Evolutionary conservation across 1,140 invertebrate species (phyloP).

Genomic region (Scaptomyza pallida): DNA sequence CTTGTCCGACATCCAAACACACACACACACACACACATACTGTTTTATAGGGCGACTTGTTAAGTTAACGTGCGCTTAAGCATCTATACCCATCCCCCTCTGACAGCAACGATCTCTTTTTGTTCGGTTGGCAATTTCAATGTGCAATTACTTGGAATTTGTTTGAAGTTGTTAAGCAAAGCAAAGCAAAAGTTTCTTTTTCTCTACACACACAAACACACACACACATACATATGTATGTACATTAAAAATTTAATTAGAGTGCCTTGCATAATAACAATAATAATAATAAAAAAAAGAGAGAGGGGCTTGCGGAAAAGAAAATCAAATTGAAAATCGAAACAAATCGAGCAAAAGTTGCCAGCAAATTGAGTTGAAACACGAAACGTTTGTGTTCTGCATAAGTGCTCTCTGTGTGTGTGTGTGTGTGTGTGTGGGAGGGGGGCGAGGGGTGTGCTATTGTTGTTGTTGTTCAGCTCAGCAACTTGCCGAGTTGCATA

Average conservation of each 20-base stretch:
- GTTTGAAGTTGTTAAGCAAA: slow-evolving; percentile 63
- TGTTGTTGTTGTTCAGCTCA: slow-evolving; percentile 18
- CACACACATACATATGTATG: slow-evolving; percentile 14
- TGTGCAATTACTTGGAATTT: slow-evolving; percentile 79
- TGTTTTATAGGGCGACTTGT: background rate
- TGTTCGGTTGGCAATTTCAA: slow-evolving; percentile 55
- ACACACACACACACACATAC: background rate
- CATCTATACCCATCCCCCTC: background rate
- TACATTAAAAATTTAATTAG: slow-evolving; percentile 78
- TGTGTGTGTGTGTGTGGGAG: no score
- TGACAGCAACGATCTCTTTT: background rate
- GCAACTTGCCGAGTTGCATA: slow-evolving; percentile 56
- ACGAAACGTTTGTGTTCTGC: slow-evolving; percentile 41
- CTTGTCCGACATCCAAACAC: background rate
- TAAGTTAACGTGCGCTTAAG: slow-evolving; percentile 12
- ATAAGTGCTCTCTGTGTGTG: no score
- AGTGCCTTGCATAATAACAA: slow-evolving; percentile 50
- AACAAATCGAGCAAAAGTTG: slow-evolving; percentile 66
- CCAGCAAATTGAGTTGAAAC: slow-evolving; percentile 54
- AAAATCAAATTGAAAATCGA: slow-evolving; percentile 51
- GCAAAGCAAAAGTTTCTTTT: slow-evolving; percentile 53
- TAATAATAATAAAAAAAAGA: slow-evolving; percentile 17
- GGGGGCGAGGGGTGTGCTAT: background rate
- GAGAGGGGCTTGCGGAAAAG: slow-evolving; percentile 8
- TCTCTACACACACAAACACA: slow-evolving; percentile 2